phyloP scores from a whole-genome alignment of 2,113 vertebrate species.

The Triplophysa siluroides region DNA sequence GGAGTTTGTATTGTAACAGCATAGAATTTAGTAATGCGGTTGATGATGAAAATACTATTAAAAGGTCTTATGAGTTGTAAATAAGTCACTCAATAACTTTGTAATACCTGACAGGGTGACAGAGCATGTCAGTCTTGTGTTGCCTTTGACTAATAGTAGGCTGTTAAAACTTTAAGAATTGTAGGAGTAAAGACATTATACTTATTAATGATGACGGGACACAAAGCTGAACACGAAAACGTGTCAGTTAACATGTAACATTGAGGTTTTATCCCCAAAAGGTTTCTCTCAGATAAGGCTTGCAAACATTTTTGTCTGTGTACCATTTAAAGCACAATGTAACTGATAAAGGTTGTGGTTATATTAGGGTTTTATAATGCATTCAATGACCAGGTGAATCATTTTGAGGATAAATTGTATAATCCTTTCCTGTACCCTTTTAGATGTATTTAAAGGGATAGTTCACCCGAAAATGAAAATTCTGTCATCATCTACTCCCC shows the following conservation, averaged over 20 bases:
- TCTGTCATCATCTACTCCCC: no score
- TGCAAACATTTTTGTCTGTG: background rate
- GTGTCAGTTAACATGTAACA: background rate
- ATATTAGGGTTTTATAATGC: background rate
- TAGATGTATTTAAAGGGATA: background rate
- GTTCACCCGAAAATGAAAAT: no score
- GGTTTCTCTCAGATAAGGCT: background rate
- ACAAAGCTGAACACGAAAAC: background rate
- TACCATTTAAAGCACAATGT: background rate
- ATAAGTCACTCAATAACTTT: background rate
- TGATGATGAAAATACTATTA: background rate
- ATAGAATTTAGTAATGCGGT: background rate
- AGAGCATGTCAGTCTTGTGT: background rate
- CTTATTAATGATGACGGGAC: background rate
- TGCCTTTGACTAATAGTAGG: background rate
- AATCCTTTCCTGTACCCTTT: background rate
- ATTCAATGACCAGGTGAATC: background rate
- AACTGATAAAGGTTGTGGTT: background rate
- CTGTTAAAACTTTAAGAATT: background rate
- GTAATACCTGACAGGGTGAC: conserved; percentile 7
- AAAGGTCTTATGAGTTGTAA: background rate
- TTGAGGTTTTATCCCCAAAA: background rate
- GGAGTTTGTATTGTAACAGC: background rate
- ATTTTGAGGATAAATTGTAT: background rate
- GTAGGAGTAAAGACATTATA: background rate